Evolutionary conservation across 2,888 invertebrate genomes (phyloP).

Genomic region (Ectobius pallidus): DNA sequence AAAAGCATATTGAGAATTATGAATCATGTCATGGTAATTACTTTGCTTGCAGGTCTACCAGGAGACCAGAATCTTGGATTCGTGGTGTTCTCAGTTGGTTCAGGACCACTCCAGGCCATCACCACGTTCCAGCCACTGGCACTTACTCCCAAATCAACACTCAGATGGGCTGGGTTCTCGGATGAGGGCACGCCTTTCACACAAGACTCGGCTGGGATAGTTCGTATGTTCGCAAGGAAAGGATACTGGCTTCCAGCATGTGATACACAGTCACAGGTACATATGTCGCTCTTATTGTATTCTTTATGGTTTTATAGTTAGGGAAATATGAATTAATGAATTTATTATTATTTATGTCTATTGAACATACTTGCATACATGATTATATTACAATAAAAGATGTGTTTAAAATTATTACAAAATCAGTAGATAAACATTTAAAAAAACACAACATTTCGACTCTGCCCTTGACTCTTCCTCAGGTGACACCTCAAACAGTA

Average conservation of each 20-base stretch:
- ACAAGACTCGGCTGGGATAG: slow-evolving; percentile 76
- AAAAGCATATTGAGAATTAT: no score
- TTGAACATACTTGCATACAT: background rate
- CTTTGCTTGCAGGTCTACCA: slow-evolving; percentile 52
- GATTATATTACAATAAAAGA: background rate
- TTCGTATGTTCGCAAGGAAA: slow-evolving; percentile 73
- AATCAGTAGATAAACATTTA: no score
- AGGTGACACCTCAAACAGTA: no score
- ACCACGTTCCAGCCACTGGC: slow-evolving; percentile 58
- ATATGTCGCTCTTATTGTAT: slow-evolving; percentile 48
- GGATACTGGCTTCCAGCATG: slow-evolving; percentile 83
- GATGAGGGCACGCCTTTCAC: slow-evolving; percentile 81
- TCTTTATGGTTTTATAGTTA: background rate
- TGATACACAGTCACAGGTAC: slow-evolving; percentile 74
- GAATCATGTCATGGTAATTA: no score
- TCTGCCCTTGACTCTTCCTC: no score
- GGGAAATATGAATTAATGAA: background rate
- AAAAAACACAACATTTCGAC: no score
- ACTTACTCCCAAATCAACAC: slow-evolving; percentile 67
- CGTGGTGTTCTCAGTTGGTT: slow-evolving; percentile 47
- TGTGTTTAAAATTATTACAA: no score
- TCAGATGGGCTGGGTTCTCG: slow-evolving; percentile 80
- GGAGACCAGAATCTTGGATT: slow-evolving; percentile 57
- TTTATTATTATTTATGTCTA: background rate
- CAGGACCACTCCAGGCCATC: slow-evolving; percentile 19